Evolutionary conservation across 2,113 vertebrate species (phyloP).

Genomic region (Channa maculata): DNA sequence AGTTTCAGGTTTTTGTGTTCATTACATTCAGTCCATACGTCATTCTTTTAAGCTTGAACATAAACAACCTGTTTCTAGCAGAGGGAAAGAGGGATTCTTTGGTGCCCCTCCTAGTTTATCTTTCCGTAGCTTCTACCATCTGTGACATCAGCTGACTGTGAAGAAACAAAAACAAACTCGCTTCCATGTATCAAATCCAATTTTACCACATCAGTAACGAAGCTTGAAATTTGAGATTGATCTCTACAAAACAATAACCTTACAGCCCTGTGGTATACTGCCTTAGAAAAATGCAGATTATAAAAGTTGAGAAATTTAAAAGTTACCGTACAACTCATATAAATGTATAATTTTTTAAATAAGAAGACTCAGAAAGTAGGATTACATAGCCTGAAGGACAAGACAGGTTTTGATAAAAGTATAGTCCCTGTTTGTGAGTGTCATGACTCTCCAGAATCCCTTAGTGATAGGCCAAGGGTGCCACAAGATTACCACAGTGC

Average conservation of each 20-base stretch:
- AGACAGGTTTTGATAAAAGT: background rate
- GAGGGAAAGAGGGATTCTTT: constrained; percentile 6
- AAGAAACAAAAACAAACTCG: constrained; percentile 8
- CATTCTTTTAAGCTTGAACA: constrained; percentile 20
- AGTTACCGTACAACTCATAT: no score
- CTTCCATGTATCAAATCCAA: constrained; percentile 13
- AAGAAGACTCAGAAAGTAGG: background rate
- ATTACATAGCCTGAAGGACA: background rate
- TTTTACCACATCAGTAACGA: constrained; percentile 9
- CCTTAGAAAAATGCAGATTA: background rate
- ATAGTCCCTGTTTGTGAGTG: background rate
- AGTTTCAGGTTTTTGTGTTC: constrained; percentile 6
- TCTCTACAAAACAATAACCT: constrained; percentile 11
- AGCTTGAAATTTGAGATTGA: constrained; percentile 13
- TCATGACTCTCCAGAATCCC: no score
- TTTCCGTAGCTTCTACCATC: constrained; percentile 12
- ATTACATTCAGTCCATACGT: constrained; percentile 10
- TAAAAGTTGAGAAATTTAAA: background rate
- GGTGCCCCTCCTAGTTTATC: constrained; percentile 13
- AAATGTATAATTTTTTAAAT: no score
- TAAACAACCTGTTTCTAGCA: constrained; percentile 13
- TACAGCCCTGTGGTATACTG: no score
- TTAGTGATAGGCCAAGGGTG: no score
- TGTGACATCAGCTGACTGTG: constrained; percentile 2
- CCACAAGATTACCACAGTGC: no score